Conservation (phyloP, 2,888 invertebrate genomes). For the Steinernema carpocapsae region DNA sequence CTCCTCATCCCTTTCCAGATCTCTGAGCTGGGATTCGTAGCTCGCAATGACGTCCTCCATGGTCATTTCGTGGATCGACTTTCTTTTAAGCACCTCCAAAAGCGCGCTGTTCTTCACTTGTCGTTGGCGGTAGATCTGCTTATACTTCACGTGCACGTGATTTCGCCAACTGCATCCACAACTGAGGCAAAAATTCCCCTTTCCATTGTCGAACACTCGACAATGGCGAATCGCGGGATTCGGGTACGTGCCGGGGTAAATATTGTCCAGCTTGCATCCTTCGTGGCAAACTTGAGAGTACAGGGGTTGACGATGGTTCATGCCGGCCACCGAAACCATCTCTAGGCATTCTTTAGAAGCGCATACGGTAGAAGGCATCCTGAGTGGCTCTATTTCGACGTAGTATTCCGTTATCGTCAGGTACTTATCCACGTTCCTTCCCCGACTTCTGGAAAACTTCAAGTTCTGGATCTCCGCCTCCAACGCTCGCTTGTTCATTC, state of each 20-base stretch:
- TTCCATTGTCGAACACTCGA: slow-evolving; percentile 38
- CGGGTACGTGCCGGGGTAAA: slow-evolving; percentile 35
- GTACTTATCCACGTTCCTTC: slow-evolving; percentile 29
- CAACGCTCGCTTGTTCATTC: neutral
- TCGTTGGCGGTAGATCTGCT: slow-evolving; percentile 15
- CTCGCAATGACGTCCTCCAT: neutral
- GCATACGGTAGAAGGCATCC: slow-evolving; percentile 46
- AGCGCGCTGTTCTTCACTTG: neutral
- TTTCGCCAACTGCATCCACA: slow-evolving; percentile 40
- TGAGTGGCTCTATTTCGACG: slow-evolving; percentile 14
- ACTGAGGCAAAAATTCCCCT: slow-evolving; percentile 14
- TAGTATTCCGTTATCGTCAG: slow-evolving; percentile 8
- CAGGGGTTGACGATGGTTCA: neutral
- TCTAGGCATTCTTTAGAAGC: slow-evolving; percentile 37
- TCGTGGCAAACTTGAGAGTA: slow-evolving; percentile 43
- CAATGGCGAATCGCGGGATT: slow-evolving; percentile 42
- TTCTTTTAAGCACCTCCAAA: neutral
- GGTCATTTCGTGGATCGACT: neutral
- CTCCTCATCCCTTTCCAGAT: slow-evolving; percentile 34
- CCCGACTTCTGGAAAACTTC: neutral
- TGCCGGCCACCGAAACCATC: neutral
- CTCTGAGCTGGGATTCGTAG: neutral
- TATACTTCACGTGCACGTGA: slow-evolving; percentile 43
- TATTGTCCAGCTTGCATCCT: slow-evolving; percentile 38
- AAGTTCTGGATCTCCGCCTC: neutral